Base-by-base conservation (phyloP, 2,113 vertebrate genomes). In the Neolamprologus variostigma region DNA sequence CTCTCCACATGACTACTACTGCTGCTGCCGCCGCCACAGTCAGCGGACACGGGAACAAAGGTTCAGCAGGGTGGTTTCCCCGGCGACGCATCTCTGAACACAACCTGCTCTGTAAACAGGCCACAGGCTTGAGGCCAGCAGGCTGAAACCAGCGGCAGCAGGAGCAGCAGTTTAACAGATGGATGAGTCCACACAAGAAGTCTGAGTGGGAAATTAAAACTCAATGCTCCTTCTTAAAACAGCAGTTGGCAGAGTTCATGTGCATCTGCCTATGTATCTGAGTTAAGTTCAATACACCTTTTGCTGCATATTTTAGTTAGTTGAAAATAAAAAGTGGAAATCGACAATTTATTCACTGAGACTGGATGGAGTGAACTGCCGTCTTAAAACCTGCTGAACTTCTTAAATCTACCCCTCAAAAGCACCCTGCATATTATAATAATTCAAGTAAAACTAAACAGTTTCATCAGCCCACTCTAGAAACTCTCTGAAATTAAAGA, bases 41-140 rank as follows among this genome's bases (percentile, higher is more conserved):
- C 85, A n/a, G 83, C 63, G 12, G 54, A 26, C 33, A 19, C 19
- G 3, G 83, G 89, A 93, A 94, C 94, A 95, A 94, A 94, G 89
- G 95, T 93, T 94, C 94, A 94, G 57, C 59, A 33, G 91, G 94
- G 87, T 87, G 83, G 90, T 91, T 80, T 82, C 84, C 81, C 57
- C 4, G 37, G 87, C 68, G 4, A 93, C 68, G 71, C 86, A 45
- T 82, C 66, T 26, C 54, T 23, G 80, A 84, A 84, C 57, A 80
- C 87, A 87, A 84, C 85, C 79, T 80, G 51, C 82, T 91, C 80
- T 19, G 59, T 73, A 59, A 87, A 83, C 89, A 81, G 55, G 76
- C 14, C 3, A 5, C 26, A 21, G 79, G 80, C 59, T 21, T 6
- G 8, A 54, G 33, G 45, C 87, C 86, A 35, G 9, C 31, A 50